Evolutionary conservation across 2,888 invertebrate species (phyloP), one percentile per base, ranked within the genome.

Genomic region (Diadromus collaris): DNA sequence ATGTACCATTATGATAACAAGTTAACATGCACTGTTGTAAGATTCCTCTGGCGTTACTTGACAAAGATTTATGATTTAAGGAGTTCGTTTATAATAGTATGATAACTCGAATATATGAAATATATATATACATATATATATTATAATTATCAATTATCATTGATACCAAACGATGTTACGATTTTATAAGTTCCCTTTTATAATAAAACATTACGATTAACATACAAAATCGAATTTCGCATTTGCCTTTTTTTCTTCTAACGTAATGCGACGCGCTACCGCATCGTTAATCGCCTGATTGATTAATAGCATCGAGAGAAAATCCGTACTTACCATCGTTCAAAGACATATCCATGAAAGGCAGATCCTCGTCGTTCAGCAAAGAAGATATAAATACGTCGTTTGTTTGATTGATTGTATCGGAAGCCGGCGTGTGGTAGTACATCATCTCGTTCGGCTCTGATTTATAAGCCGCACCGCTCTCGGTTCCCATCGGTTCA

Each of bases 271-370:
- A 64, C 21, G 7, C n/a, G 68, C 60, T 74, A 56, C 54, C 48
- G 34, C 48, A 56, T 76, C 48, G 32, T 64, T 72, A 67, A 65
- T 44, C 38, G 38, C 38, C 48, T 29, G 56, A 6, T 27, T 56
- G 56, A 56, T 56, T 56, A 56, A 56, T 56, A 29, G 56, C 29
- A 2, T 27, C 9, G 6, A n/a, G 27, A 16, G 19, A 68, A 75
- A 68, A 63, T 64, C 68, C 48, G 71, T 85, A 92, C 94, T 91
- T 91, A 96, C 97, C 96, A 91, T 97, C 97, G 86, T 95, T 96
- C 93, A 96, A 95, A 54, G 96, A 96, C 96, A 97, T 97, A 86
- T 97, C 97, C 97, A 97, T 97, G 65, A 97, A 93, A 88, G 97
- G 97, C 44, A 97, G 92, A 88, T 97, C 97, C 87, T 97, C 97